These are phyloP conservation scores for Lycophotia porphyrea DNA, from an alignment of 2,888 invertebrate species.

Conservation along the genomic window DNA sequence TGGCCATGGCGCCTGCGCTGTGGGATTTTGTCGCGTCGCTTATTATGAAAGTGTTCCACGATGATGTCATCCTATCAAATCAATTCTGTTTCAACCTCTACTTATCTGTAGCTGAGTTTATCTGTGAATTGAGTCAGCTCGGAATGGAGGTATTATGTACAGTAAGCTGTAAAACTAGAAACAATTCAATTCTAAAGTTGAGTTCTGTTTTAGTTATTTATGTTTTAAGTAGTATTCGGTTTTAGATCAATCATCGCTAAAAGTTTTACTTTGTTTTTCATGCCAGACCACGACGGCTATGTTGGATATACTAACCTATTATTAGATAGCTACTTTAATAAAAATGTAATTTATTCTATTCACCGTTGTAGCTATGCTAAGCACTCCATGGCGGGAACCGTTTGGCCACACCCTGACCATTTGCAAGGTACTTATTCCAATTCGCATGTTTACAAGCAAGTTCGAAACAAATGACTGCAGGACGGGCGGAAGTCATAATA, in stretches of 20 bases:
- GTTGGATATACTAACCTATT: constrained; percentile 2
- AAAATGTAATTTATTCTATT: constrained; percentile 27
- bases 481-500: background rate
- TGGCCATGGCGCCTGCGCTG: constrained; percentile 55
- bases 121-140: constrained; percentile 21
- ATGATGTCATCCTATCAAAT: constrained; percentile 73
- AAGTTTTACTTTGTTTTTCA: constrained; percentile 1
- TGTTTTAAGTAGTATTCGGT: background rate
- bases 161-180: constrained; percentile 3
- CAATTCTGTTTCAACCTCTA: constrained; percentile 71
- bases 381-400: background rate
- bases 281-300: background rate
- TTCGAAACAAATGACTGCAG: constrained; percentile 19
- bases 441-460: background rate
- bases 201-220: background rate
- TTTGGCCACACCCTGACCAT: constrained; percentile 32
- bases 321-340: constrained; percentile 16
- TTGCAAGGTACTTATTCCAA: background rate
- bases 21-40: constrained; percentile 39
- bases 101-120: constrained; percentile 37
- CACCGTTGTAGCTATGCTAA: background rate
- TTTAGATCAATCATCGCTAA: background rate
- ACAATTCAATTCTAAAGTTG: background rate
- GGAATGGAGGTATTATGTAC: background rate
- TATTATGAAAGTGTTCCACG: constrained; percentile 56